Base-by-base conservation (phyloP, 2,888 invertebrate species). In the Dermolepida albohirtum region DNA sequence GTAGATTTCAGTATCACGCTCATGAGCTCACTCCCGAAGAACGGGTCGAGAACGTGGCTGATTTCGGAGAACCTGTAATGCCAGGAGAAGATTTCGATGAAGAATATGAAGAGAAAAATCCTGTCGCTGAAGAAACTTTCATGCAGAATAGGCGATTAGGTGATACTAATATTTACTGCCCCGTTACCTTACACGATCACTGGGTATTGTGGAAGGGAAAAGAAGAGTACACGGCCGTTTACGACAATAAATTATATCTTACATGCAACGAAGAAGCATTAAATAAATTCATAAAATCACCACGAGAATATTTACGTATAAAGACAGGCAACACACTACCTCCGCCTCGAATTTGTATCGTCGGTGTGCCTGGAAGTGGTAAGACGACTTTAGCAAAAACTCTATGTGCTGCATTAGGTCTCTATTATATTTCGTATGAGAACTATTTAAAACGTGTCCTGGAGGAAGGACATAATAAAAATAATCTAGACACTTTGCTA, bases 191-290 rank as follows among this genome's bases (percentile, higher is more conserved):
- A 75, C 80, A 81, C 65, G 82, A 87, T 44, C 77, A 87, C 72
- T 82, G 84, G 47, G 82, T 88, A 8, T 77, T 90, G 16, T 88
- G 89, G 87, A 85, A 85, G 79, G 90, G 90, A n/a, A 88, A 87
- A 78, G 80, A 85, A 49, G 85, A 88, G 66, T 86, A 84, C 73
- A 78, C 84, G 16, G 82, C 84, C 0, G 85, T 85, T 73, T 87
- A 86, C 73, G 81, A 85, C 71, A 85, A 88, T 68, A 87, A 85
- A 80, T 71, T 86, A 1, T 87, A 89, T 78, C 83, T 85, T 52
- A 84, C 88, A 72, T 83, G 85, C 22, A 87, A 84, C 49, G 84
- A 86, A 76, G 80, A 84, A 64, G 85, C 85, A 70, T 74, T 85
- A 57, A 79, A 84, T 41, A 73, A 81, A 72, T 90, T 90, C 79